phyloP scores from a whole-genome alignment of 2,888 invertebrate genomes.

The Glaucopsyche alexis region DNA sequence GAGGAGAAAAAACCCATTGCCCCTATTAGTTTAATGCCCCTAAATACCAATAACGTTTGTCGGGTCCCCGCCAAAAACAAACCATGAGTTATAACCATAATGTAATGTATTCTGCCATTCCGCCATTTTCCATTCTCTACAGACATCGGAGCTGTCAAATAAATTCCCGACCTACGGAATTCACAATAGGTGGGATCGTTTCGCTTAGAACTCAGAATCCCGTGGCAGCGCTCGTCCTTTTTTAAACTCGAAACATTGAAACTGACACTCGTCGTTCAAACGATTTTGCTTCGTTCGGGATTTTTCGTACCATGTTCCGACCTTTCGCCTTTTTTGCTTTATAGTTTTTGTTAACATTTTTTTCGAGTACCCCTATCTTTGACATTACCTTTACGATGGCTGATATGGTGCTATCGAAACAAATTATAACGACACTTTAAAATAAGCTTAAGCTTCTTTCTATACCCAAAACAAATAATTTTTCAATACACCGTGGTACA shows the following conservation, averaged over 20 bases:
- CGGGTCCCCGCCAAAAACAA: constrained; percentile 79
- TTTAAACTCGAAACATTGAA: constrained; percentile 53
- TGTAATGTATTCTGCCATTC: constrained; percentile 73
- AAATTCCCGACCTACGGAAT: constrained; percentile 77
- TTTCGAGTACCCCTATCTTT: constrained; percentile 68
- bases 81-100: constrained; percentile 78
- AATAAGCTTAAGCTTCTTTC: constrained; percentile 55
- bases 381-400: constrained; percentile 72
- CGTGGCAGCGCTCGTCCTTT: constrained; percentile 53
- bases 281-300: constrained; percentile 59
- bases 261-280: constrained; percentile 48
- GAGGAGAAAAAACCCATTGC: constrained; percentile 60
- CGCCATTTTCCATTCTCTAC: constrained; percentile 80
- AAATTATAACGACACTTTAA: constrained; percentile 70
- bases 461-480: constrained; percentile 67
- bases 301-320: constrained; percentile 69
- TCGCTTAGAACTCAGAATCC: constrained; percentile 62
- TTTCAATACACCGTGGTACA: constrained; percentile 43
- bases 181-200: constrained; percentile 75
- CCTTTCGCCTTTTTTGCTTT: constrained; percentile 64
- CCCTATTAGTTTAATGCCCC: constrained; percentile 71
- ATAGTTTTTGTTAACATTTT: constrained; percentile 74
- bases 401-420: constrained; percentile 66
- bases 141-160: constrained; percentile 77
- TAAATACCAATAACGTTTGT: constrained; percentile 79